Conservation (phyloP, 2,797 vertebrate species). For the Hipposideros larvatus region DNA sequence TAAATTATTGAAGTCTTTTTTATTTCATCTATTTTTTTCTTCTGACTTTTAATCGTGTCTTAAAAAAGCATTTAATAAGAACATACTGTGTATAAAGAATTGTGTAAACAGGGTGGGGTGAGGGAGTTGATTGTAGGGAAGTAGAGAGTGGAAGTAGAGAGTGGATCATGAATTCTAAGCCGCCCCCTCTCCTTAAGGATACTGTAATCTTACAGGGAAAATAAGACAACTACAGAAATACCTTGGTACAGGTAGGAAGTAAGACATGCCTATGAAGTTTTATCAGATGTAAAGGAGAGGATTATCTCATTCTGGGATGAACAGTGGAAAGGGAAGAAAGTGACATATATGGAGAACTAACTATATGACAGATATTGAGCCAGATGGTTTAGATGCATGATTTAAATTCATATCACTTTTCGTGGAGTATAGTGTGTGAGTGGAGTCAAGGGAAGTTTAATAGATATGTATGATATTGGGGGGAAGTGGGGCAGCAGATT, state of each 20-base stretch:
- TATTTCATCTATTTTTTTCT: not conserved
- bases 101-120: not conserved
- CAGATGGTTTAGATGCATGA: not conserved
- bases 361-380: not conserved
- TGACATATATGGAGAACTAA: not conserved
- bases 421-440: no score
- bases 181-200: not conserved
- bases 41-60: not conserved
- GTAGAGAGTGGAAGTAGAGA: not conserved
- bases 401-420: not conserved
- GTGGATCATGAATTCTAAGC: not conserved
- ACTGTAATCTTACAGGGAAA: not conserved
- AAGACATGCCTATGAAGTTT: not conserved
- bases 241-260: not conserved
- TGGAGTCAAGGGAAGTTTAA: no score
- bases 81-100: not conserved
- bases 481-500: no score
- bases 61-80: constrained; percentile 2
- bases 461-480: no score
- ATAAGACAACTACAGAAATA: not conserved
- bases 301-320: not conserved
- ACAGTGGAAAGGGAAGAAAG: not conserved
- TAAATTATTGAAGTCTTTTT: not conserved
- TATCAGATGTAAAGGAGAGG: not conserved
- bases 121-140: not conserved